phyloP scores from a whole-genome alignment of 2,888 invertebrate species.

The Spodoptera exigua region DNA sequence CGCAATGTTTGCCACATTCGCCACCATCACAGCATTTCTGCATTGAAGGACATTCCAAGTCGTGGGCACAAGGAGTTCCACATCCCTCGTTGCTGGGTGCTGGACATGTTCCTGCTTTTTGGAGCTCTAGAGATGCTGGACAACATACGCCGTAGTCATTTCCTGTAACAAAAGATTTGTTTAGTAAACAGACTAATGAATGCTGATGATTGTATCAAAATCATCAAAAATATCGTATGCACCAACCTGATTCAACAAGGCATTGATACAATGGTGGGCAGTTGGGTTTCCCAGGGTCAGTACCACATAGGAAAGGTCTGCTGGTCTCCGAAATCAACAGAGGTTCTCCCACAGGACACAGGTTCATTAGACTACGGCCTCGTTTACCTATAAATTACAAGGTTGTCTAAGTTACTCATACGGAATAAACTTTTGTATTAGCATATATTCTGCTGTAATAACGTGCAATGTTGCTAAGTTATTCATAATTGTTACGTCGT shows the following conservation, averaged over 20 bases:
- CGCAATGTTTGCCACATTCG: conserved; percentile 93
- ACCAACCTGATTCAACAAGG: conserved; percentile 91
- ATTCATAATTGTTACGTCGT: conserved; percentile 19
- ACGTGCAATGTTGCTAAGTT: conserved; percentile 6
- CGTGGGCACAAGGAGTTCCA: conserved; percentile 92
- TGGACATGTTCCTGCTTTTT: conserved; percentile 94
- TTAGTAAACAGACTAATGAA: background rate
- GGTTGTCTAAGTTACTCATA: conserved; percentile 2
- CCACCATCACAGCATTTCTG: conserved; percentile 95
- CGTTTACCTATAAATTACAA: conserved; percentile 89
- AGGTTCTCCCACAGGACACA: conserved; percentile 94
- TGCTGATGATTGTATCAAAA: no score
- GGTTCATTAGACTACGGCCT: conserved; percentile 93
- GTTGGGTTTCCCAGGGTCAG: conserved; percentile 93
- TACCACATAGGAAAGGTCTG: conserved; percentile 95
- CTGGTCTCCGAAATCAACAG: conserved; percentile 92
- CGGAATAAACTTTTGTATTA: conserved; percentile 10
- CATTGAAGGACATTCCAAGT: conserved; percentile 94
- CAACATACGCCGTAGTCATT: conserved; percentile 97
- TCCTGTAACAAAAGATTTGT: conserved; percentile 73
- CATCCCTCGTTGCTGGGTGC: conserved; percentile 86
- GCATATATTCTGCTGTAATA: conserved; percentile 32
- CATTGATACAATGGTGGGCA: conserved; percentile 95
- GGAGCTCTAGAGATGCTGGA: conserved; percentile 92
- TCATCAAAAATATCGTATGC: background rate